Evolutionary conservation across 2,888 invertebrate species (phyloP).

Genomic region (Ochropleura plecta): DNA sequence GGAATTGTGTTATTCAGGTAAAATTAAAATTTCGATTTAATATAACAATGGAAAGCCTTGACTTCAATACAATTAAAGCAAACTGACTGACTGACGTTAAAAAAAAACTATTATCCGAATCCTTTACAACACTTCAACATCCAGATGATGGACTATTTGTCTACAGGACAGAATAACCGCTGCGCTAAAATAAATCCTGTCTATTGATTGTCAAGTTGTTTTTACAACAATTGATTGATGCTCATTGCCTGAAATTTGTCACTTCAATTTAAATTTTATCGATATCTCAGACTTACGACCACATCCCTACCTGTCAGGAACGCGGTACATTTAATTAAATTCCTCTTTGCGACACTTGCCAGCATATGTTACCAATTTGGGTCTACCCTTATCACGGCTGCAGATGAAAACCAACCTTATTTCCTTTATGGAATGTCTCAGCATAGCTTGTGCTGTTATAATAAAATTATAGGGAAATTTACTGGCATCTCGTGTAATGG

Average conservation of each 20-base stretch:
- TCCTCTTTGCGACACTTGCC: constrained; percentile 84
- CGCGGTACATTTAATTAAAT: constrained; percentile 92
- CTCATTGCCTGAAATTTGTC: background rate
- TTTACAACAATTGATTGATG: background rate
- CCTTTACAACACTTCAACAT: background rate
- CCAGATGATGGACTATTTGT: background rate
- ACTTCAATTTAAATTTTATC: constrained; percentile 30
- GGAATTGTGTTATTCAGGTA: no score
- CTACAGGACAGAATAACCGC: background rate
- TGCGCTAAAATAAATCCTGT: background rate
- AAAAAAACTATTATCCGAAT: background rate
- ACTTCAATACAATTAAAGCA: background rate
- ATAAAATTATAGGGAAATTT: constrained; percentile 14
- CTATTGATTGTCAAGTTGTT: background rate
- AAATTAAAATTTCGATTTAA: background rate
- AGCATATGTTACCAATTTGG: constrained; percentile 88
- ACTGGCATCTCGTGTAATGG: background rate
- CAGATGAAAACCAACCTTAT: constrained; percentile 58
- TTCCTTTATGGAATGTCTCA: rapidly evolving
- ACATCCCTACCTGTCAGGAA: constrained; percentile 73
- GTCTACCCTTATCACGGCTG: constrained; percentile 41
- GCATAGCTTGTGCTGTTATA: constrained; percentile 32
- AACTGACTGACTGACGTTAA: no score
- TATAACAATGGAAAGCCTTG: background rate
- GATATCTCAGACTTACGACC: constrained; percentile 37